phyloP scores from a whole-genome alignment of 2,797 vertebrate species.

The Lagocephalus sceleratus region DNA sequence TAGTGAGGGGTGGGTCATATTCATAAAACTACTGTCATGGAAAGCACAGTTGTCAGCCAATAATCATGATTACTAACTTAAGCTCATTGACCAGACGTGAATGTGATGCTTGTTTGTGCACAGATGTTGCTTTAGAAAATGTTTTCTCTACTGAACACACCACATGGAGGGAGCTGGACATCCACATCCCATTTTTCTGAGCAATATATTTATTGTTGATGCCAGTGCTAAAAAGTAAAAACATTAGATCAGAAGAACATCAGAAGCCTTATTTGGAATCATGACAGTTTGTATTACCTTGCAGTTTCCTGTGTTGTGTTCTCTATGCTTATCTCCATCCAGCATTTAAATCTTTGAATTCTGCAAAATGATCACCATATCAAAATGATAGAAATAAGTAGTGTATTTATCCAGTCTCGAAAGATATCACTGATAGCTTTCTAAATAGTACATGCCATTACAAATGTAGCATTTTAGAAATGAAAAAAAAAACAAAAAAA shows the following conservation, averaged over 20 bases:
- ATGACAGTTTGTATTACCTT: constrained; percentile 38
- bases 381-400: no score
- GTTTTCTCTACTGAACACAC: constrained; percentile 15
- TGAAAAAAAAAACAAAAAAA: no score
- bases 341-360: no score
- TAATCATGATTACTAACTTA: no score
- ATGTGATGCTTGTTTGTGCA: constrained; percentile 1
- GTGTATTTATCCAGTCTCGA: no score
- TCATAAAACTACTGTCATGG: no score
- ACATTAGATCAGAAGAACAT: constrained; percentile 4
- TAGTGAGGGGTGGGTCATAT: no score
- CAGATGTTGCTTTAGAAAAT: constrained; percentile 18
- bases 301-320: constrained; percentile 34
- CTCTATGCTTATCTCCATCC: constrained; percentile 5
- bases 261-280: constrained; percentile 38
- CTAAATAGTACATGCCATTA: no score
- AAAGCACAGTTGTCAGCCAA: no score
- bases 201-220: constrained; percentile 34
- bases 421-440: no score
- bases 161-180: constrained; percentile 29
- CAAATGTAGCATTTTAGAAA: no score
- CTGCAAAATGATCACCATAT: no score
- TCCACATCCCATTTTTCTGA: constrained; percentile 31
- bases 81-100: neutral
- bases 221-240: constrained; percentile 37